Conservation (phyloP, 2,797 vertebrate species). For the Pempheris klunzingeri region DNA sequence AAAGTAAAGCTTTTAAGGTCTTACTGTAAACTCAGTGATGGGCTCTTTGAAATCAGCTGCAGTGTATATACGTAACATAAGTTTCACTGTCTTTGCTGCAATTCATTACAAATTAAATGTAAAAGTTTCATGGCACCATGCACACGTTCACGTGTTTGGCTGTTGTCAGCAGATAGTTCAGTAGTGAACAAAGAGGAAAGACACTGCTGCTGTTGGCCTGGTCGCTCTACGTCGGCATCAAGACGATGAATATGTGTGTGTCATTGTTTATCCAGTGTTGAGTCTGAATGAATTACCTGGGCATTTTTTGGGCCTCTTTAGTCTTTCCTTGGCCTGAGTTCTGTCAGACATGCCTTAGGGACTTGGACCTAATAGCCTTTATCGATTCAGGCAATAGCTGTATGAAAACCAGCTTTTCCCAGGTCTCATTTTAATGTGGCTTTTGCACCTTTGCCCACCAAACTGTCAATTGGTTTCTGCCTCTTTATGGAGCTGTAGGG, state of each 20-base stretch:
- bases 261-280: conserved; percentile 39
- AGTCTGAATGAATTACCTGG: conserved; percentile 46
- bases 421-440: conserved; percentile 77
- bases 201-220: background rate
- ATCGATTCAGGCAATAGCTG: conserved; percentile 70
- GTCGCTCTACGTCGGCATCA: background rate
- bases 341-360: conserved; percentile 60
- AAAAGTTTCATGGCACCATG: background rate
- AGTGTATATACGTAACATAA: background rate
- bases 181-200: background rate
- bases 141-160: conserved; percentile 9
- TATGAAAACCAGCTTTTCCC: conserved; percentile 70
- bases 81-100: conserved; percentile 8
- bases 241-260: conserved; percentile 31
- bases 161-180: conserved; percentile 17
- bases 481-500: conserved; percentile 70
- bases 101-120: conserved; percentile 1
- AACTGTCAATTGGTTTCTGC: conserved; percentile 70
- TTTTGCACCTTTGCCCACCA: conserved; percentile 67
- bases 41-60: background rate
- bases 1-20: background rate
- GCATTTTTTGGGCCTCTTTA: conserved; percentile 55
- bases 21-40: background rate
- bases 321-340: conserved; percentile 43
- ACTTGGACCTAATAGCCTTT: conserved; percentile 72